Percentiles rank a stretch among this genome's conserved stretches.
phyloP scores from a whole-genome alignment of 2,888 invertebrate species.

The Himalopsyche kuldschensis region DNA sequence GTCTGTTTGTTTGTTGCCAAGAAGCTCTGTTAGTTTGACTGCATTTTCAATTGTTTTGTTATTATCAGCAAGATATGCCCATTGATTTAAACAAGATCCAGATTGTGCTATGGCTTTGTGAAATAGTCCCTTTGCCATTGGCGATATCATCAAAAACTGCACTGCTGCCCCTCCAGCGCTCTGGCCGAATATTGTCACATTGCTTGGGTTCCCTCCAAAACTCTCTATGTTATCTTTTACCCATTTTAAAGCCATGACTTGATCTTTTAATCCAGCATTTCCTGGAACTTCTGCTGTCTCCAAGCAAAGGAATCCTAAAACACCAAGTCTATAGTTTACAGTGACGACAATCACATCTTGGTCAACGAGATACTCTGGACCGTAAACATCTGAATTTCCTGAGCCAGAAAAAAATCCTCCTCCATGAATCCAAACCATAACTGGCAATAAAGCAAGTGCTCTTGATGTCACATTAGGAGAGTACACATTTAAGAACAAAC shows the following conservation, averaged over 20 bases:
- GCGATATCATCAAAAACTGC: slow-evolving; percentile 53
- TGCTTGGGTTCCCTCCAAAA: slow-evolving; percentile 56
- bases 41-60: slow-evolving; percentile 45
- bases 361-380: slow-evolving; percentile 30
- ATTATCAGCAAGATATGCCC: slow-evolving; percentile 48
- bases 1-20: slow-evolving; percentile 44
- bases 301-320: slow-evolving; percentile 33
- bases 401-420: slow-evolving; percentile 34
- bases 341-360: slow-evolving; percentile 29
- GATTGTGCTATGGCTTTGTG: slow-evolving; percentile 60
- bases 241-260: slow-evolving; percentile 59
- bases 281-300: slow-evolving; percentile 29
- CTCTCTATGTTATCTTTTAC: slow-evolving; percentile 53
- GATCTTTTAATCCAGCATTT: slow-evolving; percentile 48
- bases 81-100: slow-evolving; percentile 55
- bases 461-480: slow-evolving; percentile 51
- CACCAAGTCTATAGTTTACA: slow-evolving; percentile 35
- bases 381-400: slow-evolving; percentile 19
- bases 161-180: slow-evolving; percentile 59
- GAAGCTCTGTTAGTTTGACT: slow-evolving; percentile 45
- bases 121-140: slow-evolving; percentile 55
- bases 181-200: slow-evolving; percentile 58
- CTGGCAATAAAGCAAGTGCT: slow-evolving; percentile 15
- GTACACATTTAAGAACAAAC: slow-evolving; percentile 75
- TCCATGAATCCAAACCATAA: slow-evolving; percentile 37